Evolutionary conservation across 2,888 invertebrate species (phyloP), one percentile per base, ranked within the genome.

Genomic region (Pseudoips prasinana): DNA sequence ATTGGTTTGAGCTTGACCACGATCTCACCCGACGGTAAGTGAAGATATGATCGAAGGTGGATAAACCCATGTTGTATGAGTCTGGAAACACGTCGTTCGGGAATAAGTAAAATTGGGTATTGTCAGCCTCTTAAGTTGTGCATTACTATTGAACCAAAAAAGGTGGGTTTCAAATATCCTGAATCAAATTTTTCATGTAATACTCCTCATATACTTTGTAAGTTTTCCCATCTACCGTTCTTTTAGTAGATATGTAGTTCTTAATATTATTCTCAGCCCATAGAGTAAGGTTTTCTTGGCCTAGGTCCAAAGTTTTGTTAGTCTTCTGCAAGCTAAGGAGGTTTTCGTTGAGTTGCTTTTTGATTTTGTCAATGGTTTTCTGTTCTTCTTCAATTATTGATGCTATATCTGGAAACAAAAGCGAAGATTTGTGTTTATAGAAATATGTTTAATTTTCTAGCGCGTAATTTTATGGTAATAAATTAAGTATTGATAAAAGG

Each of bases 311-410:
- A 0, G 63, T 67, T 42, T 79, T 80, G 0, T 44, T 44, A 0
- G 62, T 73, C 27, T 73, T 83, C 30, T 81, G 70, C 8, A 87
- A 49, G 25, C 52, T 64, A 0, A 58, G 29, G 0, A 82, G 48
- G 33, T 73, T 78, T 5, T 75, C 77, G 33, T 68, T 69, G 1
- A 83, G 64, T 0, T 60, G 56, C 33, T 84, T 86, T 48, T 86
- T 87, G 7, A 81, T 70, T 45, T 60, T 73, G 46, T 88, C 87
- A 7, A 64, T 43, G 1, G 43, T 49, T 2, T 51, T 51, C 0
- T 64, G 63, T 46, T 83, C 83, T 36, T 77, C 64, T 29, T 64
- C 56, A 3, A 26, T 61, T 32, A 61, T 62, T 1, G 60, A 34
- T 2, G 59, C 49, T 34, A 83, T 67, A 47, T 85, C 87, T 87